Evolutionary conservation across 1,140 invertebrate genomes (phyloP), one percentile per base, ranked within the genome.

Genomic region (Chionoecetes opilio): DNA sequence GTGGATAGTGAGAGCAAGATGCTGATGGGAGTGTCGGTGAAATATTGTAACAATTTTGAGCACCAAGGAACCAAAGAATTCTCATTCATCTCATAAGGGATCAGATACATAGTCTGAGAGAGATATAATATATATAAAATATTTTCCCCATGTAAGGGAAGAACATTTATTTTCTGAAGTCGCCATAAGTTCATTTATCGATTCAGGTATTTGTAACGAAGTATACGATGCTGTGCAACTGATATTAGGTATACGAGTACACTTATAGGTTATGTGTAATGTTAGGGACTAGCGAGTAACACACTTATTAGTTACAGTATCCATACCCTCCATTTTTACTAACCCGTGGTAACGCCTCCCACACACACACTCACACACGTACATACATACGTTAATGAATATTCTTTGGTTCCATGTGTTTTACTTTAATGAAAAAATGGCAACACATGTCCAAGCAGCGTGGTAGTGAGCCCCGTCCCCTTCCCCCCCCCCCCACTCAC

Each of bases 171-270:
- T 95, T 95, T 95, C 84, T 87, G 46, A 87, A 91, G 86, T 95
- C 91, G 88, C 82, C 91, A 90, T 14, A 34, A 90, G 38, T 82
- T 82, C 85, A 82, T 93, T 93, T 90, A 82, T 53, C 38, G 29
- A 90, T 95, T 95, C 94, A 95, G 94, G 94, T 95, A 95, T 90
- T 37, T 95, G 94, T 95, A 95, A 95, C 94, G 94, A 95, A 95
- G 94, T 95, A 95, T 95, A 95, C 94, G 94, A 95, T 93, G 92
- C 84, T 95, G 94, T 95, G 94, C 94, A 95, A 95, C 92, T 93
- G 88, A 95, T 95, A 93, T 41, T 95, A 93, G 92, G 94, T 95
- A 95, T 95, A 95, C 94, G 94, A 93, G 46, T 93, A 93, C 91
- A 93, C 91, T 95, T 95, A 95, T 92, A 95, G 94, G 94, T 95